Evolutionary conservation across 1,140 invertebrate species (phyloP).

Genomic region (Orchestia grillus): DNA sequence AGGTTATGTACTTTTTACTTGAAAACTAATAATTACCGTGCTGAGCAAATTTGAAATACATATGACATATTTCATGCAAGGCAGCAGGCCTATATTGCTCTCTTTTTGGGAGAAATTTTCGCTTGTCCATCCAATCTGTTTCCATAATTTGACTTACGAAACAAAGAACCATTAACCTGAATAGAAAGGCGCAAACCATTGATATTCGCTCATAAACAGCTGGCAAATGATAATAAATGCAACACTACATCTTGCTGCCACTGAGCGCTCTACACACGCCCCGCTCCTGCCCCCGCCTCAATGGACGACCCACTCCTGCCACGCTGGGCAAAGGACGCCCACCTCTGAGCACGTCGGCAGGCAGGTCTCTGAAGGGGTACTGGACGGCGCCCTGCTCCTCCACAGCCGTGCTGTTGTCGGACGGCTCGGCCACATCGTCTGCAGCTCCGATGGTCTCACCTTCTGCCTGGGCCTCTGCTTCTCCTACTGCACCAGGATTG

Average conservation of each 20-base stretch:
- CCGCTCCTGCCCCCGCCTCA: too few species aligned
- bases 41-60: background rate
- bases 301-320: background rate
- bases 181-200: background rate
- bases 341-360: conserved; percentile 45
- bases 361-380: conserved; percentile 45
- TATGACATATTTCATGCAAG: background rate
- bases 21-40: background rate
- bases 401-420: background rate
- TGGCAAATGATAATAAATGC: background rate
- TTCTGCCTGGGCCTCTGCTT: background rate
- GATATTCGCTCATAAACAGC: background rate
- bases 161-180: background rate
- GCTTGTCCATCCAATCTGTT: background rate
- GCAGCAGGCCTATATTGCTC: too few species aligned
- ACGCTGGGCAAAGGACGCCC: background rate
- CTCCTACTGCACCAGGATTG: background rate
- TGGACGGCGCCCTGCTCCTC: background rate
- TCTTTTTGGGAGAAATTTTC: background rate
- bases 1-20: background rate
- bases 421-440: background rate
- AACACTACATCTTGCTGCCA: background rate
- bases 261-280: too few species aligned
- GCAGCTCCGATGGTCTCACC: background rate
- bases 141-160: background rate